A percentile compares a stretch with the other conserved stretches of the same genome.
These are phyloP conservation scores for Grallaria varia DNA, from an alignment of 2,113 vertebrate species.

Conservation along the genomic window DNA sequence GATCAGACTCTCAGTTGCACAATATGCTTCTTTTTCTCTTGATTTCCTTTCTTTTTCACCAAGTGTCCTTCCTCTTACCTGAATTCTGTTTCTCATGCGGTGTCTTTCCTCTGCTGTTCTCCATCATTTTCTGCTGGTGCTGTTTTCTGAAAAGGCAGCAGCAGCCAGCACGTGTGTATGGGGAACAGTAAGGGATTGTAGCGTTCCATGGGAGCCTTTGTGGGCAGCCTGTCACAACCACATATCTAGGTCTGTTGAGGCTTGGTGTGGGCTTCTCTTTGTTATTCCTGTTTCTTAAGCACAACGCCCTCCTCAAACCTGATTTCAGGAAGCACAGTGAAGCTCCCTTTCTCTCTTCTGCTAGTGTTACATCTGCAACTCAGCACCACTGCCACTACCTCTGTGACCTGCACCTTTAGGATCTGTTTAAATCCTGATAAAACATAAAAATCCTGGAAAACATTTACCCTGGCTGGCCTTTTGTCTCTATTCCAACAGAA, in stretches of 20 bases:
- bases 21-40: not conserved
- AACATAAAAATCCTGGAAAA: not conserved
- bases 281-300: not conserved
- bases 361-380: not conserved
- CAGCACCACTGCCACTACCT: not conserved
- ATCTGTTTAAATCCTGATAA: conserved; percentile 7
- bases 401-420: not conserved
- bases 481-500: not conserved
- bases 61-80: not conserved
- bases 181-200: not conserved
- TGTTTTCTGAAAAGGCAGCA: not conserved
- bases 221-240: not conserved
- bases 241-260: not conserved
- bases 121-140: not conserved
- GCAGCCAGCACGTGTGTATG: fast-evolving
- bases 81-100: not conserved
- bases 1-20: not conserved
- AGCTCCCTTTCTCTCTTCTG: not conserved
- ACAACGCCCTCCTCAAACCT: not conserved
- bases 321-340: not conserved
- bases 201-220: not conserved
- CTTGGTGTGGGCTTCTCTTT: not conserved
- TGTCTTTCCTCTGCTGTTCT: not conserved
- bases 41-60: not conserved
- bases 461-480: not conserved